phyloP scores from a whole-genome alignment of 2,113 vertebrate genomes.

The Crocuta crocuta region DNA sequence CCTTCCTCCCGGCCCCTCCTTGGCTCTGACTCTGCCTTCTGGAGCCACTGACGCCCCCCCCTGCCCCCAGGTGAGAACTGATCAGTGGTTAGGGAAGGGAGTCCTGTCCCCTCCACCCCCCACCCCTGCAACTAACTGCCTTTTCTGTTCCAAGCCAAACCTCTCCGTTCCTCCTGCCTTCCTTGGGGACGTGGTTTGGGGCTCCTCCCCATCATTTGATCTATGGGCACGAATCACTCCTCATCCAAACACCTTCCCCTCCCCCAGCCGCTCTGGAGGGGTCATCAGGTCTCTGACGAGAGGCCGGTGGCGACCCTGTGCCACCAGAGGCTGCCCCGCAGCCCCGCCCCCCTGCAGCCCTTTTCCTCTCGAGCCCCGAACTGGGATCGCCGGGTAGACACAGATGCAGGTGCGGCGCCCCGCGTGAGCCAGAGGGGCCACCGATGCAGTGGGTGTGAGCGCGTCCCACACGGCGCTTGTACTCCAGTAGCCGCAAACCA shows the following conservation, averaged over 20 bases:
- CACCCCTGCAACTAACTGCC: too few species aligned
- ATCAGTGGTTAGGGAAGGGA: not conserved
- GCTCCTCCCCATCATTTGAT: not conserved
- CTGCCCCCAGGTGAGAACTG: not conserved
- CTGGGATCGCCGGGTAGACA: not conserved
- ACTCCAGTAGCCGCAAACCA: too few species aligned
- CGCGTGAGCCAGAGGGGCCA: too few species aligned
- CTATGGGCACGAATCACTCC: not conserved
- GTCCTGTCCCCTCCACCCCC: too few species aligned
- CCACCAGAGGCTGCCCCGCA: not conserved
- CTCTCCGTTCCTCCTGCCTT: not conserved
- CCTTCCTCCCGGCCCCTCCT: not conserved
- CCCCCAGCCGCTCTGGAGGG: not conserved
- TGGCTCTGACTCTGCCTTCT: not conserved
- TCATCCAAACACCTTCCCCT: not conserved
- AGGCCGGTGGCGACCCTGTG: not conserved
- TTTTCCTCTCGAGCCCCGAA: not conserved
- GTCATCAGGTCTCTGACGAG: not conserved
- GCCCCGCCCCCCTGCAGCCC: too few species aligned
- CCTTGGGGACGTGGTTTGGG: not conserved
- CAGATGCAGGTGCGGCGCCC: not conserved
- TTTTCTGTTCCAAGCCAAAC: not conserved
- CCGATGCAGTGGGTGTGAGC: not conserved
- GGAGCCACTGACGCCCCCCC: not conserved
- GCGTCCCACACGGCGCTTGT: not conserved